Conservation (phyloP, 2,888 invertebrate genomes). For the Adineta ricciae region DNA sequence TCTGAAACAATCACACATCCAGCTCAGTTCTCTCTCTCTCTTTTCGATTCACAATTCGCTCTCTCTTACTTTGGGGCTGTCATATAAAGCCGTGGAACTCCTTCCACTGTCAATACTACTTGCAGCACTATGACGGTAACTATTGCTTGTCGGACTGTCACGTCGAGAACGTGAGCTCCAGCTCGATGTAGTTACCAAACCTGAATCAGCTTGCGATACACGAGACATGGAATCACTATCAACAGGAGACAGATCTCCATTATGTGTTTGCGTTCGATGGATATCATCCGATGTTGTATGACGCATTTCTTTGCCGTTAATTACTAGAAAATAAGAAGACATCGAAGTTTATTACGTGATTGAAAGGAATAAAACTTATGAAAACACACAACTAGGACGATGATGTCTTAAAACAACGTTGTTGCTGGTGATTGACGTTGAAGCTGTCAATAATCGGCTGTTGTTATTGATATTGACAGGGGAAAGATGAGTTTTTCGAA, state of each 20-base stretch:
- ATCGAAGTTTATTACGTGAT: not conserved
- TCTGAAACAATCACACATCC: no score
- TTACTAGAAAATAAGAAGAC: not conserved
- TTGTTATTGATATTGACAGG: slow-evolving; percentile 1
- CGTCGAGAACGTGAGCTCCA: slow-evolving; percentile 5
- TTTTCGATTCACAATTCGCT: no score
- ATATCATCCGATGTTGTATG: not conserved
- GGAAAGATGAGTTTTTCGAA: slow-evolving; percentile 5
- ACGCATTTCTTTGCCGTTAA: not conserved
- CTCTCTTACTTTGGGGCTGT: not conserved
- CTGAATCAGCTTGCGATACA: slow-evolving; percentile 13
- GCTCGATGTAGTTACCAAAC: slow-evolving; percentile 1
- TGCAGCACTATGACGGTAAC: slow-evolving; percentile 2
- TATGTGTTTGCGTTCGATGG: not conserved
- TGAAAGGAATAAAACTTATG: not conserved
- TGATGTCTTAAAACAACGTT: not conserved
- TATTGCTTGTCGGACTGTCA: slow-evolving; percentile 10
- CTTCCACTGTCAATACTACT: slow-evolving; percentile 18
- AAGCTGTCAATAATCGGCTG: not conserved
- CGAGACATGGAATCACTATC: slow-evolving; percentile 18
- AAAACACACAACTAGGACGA: slow-evolving; percentile 15
- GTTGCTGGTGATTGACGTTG: not conserved
- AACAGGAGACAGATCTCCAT: not conserved
- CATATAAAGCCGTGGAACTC: slow-evolving; percentile 11
- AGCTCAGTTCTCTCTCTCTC: no score